phyloP scores from a whole-genome alignment of 2,113 vertebrate genomes.

The Anas platyrhynchos region DNA sequence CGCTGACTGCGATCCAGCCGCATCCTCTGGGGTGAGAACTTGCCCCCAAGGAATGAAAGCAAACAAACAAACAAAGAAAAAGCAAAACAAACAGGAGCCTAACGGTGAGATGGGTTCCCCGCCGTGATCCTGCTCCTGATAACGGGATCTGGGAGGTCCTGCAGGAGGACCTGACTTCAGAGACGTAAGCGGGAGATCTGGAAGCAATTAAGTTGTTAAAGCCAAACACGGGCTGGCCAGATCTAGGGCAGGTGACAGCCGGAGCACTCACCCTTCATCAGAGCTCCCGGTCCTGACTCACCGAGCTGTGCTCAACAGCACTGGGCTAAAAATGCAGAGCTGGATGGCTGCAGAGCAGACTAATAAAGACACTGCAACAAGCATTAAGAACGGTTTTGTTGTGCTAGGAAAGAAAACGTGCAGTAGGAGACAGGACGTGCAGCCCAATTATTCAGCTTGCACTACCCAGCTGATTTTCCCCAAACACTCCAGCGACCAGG shows the following conservation, averaged over 20 bases:
- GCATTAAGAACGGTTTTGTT: not conserved
- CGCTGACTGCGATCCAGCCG: not conserved
- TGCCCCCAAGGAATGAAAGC: not conserved
- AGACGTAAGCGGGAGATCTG: not conserved
- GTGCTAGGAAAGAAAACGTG: not conserved
- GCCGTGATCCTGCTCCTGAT: not conserved
- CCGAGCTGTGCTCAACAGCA: not conserved
- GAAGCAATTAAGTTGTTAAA: not conserved
- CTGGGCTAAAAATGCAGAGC: not conserved
- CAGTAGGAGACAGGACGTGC: not conserved
- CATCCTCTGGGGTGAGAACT: not conserved
- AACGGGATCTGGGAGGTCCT: not conserved
- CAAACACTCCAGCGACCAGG: not conserved
- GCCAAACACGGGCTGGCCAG: not conserved
- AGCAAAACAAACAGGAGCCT: too few species aligned
- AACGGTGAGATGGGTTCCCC: not conserved
- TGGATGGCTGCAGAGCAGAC: not conserved
- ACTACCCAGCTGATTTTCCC: not conserved
- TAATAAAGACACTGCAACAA: not conserved
- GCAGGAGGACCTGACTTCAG: not conserved
- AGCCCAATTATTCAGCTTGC: not conserved
- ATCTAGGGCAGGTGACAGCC: not conserved
- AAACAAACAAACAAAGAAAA: too few species aligned
- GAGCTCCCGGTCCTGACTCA: not conserved
- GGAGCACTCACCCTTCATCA: not conserved